These are phyloP conservation scores for Hyperoodon ampullatus DNA, from an alignment of 2,113 vertebrate species.

Conservation along the genomic window DNA sequence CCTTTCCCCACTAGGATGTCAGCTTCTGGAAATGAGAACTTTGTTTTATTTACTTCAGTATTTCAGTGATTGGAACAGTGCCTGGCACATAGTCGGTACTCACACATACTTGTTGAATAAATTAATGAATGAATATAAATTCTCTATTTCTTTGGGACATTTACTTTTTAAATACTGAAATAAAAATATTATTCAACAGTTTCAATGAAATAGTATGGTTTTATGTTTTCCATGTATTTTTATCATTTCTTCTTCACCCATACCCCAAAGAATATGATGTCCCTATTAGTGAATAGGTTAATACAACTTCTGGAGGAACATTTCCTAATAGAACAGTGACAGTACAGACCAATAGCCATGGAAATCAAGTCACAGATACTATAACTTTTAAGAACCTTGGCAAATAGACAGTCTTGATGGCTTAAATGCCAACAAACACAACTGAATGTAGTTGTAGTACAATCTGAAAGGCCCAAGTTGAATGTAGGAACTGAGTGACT, in stretches of 20 bases:
- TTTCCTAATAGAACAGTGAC: not conserved
- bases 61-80: not conserved
- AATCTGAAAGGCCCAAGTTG: not conserved
- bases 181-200: slow-evolving; percentile 8
- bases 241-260: not conserved
- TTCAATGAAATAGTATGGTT: not conserved
- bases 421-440: not conserved
- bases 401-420: not conserved
- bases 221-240: slow-evolving; percentile 42
- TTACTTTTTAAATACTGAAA: slow-evolving; percentile 22
- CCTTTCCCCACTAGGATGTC: not conserved
- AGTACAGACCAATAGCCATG: not conserved
- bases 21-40: not conserved
- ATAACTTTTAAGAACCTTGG: not conserved
- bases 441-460: not conserved
- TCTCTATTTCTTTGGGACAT: not conserved
- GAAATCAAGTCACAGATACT: not conserved
- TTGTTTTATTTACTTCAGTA: not conserved
- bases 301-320: not conserved
- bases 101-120: not conserved
- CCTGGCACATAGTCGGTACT: not conserved
- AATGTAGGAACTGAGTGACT: not conserved
- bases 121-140: not conserved
- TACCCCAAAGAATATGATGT: not conserved
- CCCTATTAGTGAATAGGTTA: not conserved